A percentile compares a stretch with the other conserved stretches of the same genome.
These are phyloP conservation scores for Danaus chrysippus DNA, from an alignment of 2,888 invertebrate species.

Conservation along the genomic window DNA sequence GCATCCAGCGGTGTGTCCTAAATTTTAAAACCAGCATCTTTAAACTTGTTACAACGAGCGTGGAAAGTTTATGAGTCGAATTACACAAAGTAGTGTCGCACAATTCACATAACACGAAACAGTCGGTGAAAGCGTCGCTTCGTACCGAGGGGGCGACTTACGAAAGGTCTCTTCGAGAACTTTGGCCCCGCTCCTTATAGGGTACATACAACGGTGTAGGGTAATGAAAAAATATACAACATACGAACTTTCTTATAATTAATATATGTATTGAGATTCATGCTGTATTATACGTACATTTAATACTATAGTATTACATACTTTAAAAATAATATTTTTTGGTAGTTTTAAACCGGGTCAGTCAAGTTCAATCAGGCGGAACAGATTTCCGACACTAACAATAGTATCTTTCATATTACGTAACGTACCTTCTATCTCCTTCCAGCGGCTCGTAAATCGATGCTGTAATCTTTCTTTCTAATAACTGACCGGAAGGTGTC, in stretches of 20 bases:
- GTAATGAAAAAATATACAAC: constrained; percentile 27
- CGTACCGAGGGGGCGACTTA: constrained; percentile 61
- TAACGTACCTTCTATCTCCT: too few species aligned
- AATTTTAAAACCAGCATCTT: constrained; percentile 10
- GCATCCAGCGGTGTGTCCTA: not conserved
- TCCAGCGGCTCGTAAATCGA: too few species aligned
- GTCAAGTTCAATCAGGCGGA: too few species aligned
- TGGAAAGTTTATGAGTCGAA: constrained; percentile 28
- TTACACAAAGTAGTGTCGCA: constrained; percentile 37
- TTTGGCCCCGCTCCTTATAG: constrained; percentile 31
- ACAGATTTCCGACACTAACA: too few species aligned
- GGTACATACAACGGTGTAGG: constrained; percentile 16
- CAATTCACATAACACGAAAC: constrained; percentile 54
- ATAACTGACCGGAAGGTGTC: too few species aligned
- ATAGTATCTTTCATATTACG: too few species aligned
- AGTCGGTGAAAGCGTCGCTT: constrained; percentile 62
- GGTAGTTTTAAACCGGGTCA: too few species aligned
- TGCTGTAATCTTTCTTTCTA: too few species aligned
- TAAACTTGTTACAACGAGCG: constrained; percentile 24
- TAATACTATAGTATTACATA: not conserved
- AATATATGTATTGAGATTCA: constrained; percentile 26
- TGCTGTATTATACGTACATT: not conserved
- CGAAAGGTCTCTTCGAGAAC: constrained; percentile 50
- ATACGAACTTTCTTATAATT: constrained; percentile 26
- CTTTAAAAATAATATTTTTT: too few species aligned